Evolutionary conservation across 2,113 vertebrate genomes (phyloP).

Genomic region (Hystrix cristata): DNA sequence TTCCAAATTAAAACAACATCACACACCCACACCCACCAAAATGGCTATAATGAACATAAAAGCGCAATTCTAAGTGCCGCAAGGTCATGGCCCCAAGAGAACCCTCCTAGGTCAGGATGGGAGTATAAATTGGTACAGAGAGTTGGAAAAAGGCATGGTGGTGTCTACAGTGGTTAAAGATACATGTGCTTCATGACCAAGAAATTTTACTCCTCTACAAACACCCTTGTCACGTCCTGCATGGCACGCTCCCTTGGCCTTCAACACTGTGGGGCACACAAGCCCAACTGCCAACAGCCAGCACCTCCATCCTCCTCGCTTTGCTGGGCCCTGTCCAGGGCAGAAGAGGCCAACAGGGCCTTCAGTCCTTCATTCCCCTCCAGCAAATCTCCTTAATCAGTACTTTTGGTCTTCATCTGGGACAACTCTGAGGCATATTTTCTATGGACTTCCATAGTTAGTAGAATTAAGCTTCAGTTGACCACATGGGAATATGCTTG

Average conservation of each 20-base stretch:
- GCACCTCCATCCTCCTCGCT: not conserved
- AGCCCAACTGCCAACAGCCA: not conserved
- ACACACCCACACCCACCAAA: not conserved
- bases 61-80: not conserved
- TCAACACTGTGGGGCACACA: rapidly evolving
- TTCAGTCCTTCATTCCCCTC: not conserved
- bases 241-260: not conserved
- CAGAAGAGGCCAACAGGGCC: too few species aligned
- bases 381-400: not conserved
- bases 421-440: not conserved
- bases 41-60: not conserved
- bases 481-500: not conserved
- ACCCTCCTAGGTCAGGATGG: not conserved
- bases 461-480: not conserved
- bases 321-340: not conserved
- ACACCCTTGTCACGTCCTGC: not conserved
- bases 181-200: rapidly evolving
- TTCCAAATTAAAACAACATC: constrained; percentile 14
- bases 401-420: not conserved
- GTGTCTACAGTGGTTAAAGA: not conserved
- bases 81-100: not conserved
- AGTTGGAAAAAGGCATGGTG: not conserved
- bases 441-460: not conserved
- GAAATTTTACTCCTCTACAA: not conserved
- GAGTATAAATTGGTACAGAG: not conserved